phyloP scores from a whole-genome alignment of 2,888 invertebrate genomes.

The Acanthosepion pharaonis region DNA sequence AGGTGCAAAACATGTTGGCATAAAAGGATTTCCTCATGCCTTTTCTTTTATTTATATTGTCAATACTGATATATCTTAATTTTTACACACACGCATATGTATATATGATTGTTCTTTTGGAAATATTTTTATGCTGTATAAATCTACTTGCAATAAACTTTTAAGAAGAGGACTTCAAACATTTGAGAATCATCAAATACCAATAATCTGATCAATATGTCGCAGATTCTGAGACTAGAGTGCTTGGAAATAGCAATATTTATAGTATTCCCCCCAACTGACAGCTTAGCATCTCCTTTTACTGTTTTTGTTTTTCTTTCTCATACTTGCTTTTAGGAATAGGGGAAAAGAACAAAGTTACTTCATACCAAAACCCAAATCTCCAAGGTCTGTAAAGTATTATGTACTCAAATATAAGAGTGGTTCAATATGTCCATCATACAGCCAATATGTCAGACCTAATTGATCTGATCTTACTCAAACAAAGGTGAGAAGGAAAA shows the following conservation, averaged over 20 bases:
- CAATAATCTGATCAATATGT: too few species aligned
- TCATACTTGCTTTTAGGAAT: background rate
- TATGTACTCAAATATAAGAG: background rate
- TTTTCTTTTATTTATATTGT: too few species aligned
- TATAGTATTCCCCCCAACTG: too few species aligned
- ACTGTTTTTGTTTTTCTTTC: background rate
- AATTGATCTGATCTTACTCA: background rate
- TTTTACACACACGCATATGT: background rate
- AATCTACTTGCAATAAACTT: too few species aligned
- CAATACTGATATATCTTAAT: too few species aligned
- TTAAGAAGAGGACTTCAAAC: too few species aligned
- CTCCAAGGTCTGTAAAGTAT: conserved; percentile 2
- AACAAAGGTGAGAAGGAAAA: background rate
- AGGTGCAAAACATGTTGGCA: too few species aligned
- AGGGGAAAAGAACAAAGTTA: background rate
- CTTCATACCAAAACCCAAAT: background rate
- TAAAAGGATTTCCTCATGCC: too few species aligned
- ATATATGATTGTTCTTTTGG: background rate
- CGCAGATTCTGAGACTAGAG: too few species aligned
- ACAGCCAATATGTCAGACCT: background rate
- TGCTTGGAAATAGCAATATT: too few species aligned
- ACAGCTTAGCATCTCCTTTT: background rate
- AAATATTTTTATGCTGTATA: too few species aligned
- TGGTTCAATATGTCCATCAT: background rate
- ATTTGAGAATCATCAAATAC: too few species aligned